A percentile compares a stretch with the other conserved stretches of the same genome.
These are phyloP conservation scores for Sisyra terminalis DNA, from an alignment of 2,888 invertebrate genomes.

Conservation along the genomic window DNA sequence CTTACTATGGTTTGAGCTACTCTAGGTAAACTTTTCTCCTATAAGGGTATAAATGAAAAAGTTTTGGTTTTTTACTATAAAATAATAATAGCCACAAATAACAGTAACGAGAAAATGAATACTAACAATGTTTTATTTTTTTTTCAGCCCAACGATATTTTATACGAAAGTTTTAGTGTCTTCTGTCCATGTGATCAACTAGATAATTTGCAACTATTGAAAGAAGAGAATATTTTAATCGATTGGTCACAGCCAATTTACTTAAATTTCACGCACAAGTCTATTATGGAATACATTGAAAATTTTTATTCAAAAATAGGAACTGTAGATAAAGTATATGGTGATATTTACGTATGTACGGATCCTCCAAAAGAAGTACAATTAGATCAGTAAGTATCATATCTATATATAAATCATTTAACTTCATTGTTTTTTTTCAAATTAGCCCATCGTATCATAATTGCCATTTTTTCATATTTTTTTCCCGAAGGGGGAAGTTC, in stretches of 20 bases:
- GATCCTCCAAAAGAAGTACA: conserved; percentile 33
- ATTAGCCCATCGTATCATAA: too few species aligned
- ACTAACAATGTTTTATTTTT: conserved; percentile 7
- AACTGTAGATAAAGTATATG: conserved; percentile 55
- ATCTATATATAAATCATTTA: too few species aligned
- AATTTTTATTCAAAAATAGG: conserved; percentile 47
- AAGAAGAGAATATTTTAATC: conserved; percentile 59
- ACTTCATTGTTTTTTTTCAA: too few species aligned
- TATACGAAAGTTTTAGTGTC: conserved; percentile 72
- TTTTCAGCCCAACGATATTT: conserved; percentile 57
- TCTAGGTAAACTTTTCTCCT: too few species aligned
- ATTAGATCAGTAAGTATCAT: conserved; percentile 42
- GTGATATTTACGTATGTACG: conserved; percentile 63
- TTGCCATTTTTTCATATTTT: too few species aligned
- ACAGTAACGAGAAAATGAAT: neutral
- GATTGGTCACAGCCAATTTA: conserved; percentile 69
- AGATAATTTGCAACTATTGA: conserved; percentile 52
- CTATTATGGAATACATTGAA: conserved; percentile 62
- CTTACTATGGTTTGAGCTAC: too few species aligned
- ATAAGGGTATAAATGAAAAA: too few species aligned
- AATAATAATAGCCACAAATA: too few species aligned
- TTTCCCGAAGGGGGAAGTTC: too few species aligned
- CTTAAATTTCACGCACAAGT: conserved; percentile 73
- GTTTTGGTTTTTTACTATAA: too few species aligned
- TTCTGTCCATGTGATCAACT: conserved; percentile 67